Evolutionary conservation across 2,113 vertebrate genomes (phyloP), one percentile per base, ranked within the genome.

Genomic region (Cavia porcellus): DNA sequence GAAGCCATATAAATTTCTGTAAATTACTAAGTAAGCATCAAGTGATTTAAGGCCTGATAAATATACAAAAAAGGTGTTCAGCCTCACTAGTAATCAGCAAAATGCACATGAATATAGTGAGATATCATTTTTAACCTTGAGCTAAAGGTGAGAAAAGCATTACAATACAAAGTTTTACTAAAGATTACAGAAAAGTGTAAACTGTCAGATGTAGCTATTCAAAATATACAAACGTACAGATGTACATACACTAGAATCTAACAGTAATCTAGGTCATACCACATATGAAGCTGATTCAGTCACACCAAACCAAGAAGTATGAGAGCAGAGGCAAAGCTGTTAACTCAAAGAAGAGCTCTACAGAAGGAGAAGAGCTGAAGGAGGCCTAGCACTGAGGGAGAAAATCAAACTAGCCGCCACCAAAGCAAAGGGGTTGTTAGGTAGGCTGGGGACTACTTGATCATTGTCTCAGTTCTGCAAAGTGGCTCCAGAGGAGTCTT

Each of bases 151-250:
- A 45, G 20, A 94, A 93, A n/a, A 90, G 52, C n/a, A 20, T 93
- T 64, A 57, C 7, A 59, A 57, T 52, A 62, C 3, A n/a, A 86
- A n/a, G 15, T 77, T 86, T 96, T 96, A 25, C 57, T 38, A 82
- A 96, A 89, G 42, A 92, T 86, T 52, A 86, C 92, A 11, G 19
- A 88, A 95, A 20, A 86, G 1, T 82, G 14, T 81, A 19, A 96
- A 52, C 24, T 82, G n/a, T 32, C 7, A 64, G 80, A 59, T 25
- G 22, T 7, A 50, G 57, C 62, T 92, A 72, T 30, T 50, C 13
- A 15, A 77, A 94, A 95, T 84, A 30, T 30, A 80, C 19, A 94
- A 90, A 90, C 68, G 13, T 87, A 20, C 79, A 80, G 10, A 50
- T 45, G 19, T 32, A 12, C 7, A 50, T 59, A 89, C 4, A 75